phyloP scores from a whole-genome alignment of 2,113 vertebrate genomes.

The Elachura formosa region DNA sequence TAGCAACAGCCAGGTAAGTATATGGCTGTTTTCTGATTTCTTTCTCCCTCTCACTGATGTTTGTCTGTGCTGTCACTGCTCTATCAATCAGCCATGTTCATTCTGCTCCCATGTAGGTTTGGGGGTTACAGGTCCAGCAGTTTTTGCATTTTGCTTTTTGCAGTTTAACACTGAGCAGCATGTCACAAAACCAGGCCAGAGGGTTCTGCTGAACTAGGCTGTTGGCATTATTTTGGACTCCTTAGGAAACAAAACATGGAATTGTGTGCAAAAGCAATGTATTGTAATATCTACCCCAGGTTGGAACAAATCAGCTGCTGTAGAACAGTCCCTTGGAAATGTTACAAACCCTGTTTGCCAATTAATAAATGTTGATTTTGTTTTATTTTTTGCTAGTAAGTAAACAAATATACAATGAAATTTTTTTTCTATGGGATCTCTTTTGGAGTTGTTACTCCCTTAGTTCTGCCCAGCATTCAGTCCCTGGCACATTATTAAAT shows the following conservation, averaged over 20 bases:
- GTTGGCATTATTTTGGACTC: neutral
- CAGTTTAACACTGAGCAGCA: slow-evolving; percentile 27
- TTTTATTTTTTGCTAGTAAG: neutral
- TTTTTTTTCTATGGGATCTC: neutral
- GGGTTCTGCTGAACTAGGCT: neutral
- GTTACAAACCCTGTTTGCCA: neutral
- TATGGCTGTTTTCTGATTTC: slow-evolving; percentile 52
- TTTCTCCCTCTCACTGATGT: slow-evolving; percentile 54
- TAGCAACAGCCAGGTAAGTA: slow-evolving; percentile 63
- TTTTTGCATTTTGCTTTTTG: slow-evolving; percentile 57
- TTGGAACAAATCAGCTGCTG: neutral
- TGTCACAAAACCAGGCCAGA: neutral
- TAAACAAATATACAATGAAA: neutral
- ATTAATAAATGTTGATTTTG: neutral
- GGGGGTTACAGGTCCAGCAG: slow-evolving; percentile 39
- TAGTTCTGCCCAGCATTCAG: neutral
- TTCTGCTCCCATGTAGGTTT: slow-evolving; percentile 47
- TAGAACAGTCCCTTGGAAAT: neutral
- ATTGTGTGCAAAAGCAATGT: neutral
- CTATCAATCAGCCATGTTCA: slow-evolving; percentile 53
- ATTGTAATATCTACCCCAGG: neutral
- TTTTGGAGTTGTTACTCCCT: neutral
- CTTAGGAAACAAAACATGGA: neutral
- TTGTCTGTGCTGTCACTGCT: slow-evolving; percentile 65
- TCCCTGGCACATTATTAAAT: neutral